Percentiles rank a stretch among this genome's conserved stretches.
These are phyloP conservation scores for Hippoglossus stenolepis DNA, from an alignment of 2,113 vertebrate genomes.

Conservation along the genomic window DNA sequence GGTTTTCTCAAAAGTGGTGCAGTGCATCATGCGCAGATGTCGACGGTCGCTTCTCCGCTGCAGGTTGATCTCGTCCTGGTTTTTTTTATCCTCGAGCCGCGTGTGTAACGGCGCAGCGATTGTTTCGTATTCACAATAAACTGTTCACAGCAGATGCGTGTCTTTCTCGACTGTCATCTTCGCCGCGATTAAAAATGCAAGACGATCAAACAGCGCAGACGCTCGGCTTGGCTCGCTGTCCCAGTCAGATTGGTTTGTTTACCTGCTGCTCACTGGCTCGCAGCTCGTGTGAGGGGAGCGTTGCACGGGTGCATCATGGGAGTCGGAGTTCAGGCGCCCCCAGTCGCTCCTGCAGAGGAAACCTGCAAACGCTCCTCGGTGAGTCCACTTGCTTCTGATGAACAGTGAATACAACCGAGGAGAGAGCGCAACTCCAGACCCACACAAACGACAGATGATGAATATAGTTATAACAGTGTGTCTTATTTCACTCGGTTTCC, in stretches of 20 bases:
- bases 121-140: neutral
- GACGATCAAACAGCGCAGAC: slow-evolving; percentile 36
- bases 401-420: neutral
- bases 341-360: neutral
- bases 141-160: slow-evolving; percentile 11
- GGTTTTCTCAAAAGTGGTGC: slow-evolving; percentile 72
- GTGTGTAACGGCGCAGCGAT: neutral
- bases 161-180: slow-evolving; percentile 31
- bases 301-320: slow-evolving; percentile 64
- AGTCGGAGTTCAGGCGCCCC: slow-evolving; percentile 33
- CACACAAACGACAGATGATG: neutral
- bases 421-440: neutral
- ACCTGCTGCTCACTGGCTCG: slow-evolving; percentile 75
- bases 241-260: slow-evolving; percentile 79
- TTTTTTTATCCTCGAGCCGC: neutral
- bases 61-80: slow-evolving; percentile 35
- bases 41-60: slow-evolving; percentile 37
- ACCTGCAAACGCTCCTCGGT: rapidly evolving
- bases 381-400: rapidly evolving
- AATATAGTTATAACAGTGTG: rapidly evolving
- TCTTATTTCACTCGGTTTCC: slow-evolving; percentile 57
- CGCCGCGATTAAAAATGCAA: slow-evolving; percentile 54
- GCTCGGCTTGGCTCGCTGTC: slow-evolving; percentile 65
- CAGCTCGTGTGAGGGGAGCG: slow-evolving; percentile 4
- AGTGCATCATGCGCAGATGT: slow-evolving; percentile 76